These are phyloP conservation scores for Harpegnathos saltator DNA, from an alignment of 1,140 invertebrate species.

Conservation along the genomic window DNA sequence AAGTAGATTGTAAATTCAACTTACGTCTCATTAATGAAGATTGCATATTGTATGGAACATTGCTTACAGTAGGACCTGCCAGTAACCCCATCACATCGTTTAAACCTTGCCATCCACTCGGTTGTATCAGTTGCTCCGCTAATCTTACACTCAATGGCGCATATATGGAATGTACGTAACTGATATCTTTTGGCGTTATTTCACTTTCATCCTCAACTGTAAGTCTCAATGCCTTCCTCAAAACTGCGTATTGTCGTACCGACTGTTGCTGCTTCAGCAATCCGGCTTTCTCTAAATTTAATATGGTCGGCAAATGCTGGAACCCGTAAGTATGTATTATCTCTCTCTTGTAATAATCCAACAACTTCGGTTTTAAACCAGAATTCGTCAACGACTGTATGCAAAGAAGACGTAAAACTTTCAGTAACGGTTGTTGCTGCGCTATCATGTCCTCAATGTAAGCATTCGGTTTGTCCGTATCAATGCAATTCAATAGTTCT, in stretches of 20 bases:
- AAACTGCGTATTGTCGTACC: slow-evolving; percentile 89
- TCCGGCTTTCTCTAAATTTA: slow-evolving; percentile 95
- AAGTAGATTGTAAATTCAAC: slow-evolving; percentile 25
- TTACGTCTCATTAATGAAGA: slow-evolving; percentile 86
- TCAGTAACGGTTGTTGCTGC: slow-evolving; percentile 92
- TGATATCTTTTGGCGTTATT: slow-evolving; percentile 94
- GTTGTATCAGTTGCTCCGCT: slow-evolving; percentile 93
- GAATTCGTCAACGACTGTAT: slow-evolving; percentile 95
- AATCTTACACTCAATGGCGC: slow-evolving; percentile 96
- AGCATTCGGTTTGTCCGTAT: slow-evolving; percentile 94
- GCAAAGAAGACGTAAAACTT: slow-evolving; percentile 95
- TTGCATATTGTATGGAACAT: slow-evolving; percentile 64
- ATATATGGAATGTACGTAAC: slow-evolving; percentile 97
- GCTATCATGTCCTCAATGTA: slow-evolving; percentile 97
- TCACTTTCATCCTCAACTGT: slow-evolving; percentile 96
- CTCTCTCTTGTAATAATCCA: slow-evolving; percentile 97
- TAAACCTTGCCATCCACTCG: slow-evolving; percentile 93
- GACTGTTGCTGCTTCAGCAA: slow-evolving; percentile 91
- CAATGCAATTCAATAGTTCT: slow-evolving; percentile 96
- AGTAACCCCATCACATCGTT: slow-evolving; percentile 89
- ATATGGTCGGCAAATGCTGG: slow-evolving; percentile 93
- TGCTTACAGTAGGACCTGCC: slow-evolving; percentile 87
- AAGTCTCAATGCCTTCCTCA: slow-evolving; percentile 91
- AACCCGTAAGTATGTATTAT: slow-evolving; percentile 96
- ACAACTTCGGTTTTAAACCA: slow-evolving; percentile 95